A percentile compares a stretch with the other conserved stretches of the same genome.
phyloP scores from a whole-genome alignment of 2,113 vertebrate species.

The Hemiscyllium ocellatum region DNA sequence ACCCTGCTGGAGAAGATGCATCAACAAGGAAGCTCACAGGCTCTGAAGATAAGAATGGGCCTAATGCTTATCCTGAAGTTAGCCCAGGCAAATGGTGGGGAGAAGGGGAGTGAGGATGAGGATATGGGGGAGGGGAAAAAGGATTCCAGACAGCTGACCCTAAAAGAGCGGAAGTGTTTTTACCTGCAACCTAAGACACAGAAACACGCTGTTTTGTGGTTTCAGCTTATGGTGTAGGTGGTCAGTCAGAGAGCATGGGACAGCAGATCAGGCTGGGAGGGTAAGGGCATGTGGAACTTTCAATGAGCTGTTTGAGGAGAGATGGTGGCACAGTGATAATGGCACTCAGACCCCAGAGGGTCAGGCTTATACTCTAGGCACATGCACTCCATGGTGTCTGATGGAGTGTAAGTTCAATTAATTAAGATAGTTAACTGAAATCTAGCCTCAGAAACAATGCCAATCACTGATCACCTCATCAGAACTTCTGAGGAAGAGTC shows the following conservation, averaged over 20 bases:
- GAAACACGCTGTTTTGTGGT: background rate
- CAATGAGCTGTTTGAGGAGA: background rate
- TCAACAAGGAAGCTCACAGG: background rate
- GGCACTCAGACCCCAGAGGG: background rate
- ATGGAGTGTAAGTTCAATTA: no score
- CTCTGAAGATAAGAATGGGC: background rate
- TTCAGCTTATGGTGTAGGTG: background rate
- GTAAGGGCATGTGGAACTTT: background rate
- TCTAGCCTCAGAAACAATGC: no score
- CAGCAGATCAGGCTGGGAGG: background rate
- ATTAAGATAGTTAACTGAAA: no score
- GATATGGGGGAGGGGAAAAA: background rate
- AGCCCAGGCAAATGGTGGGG: background rate
- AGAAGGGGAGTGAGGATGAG: background rate
- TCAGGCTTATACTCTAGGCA: no score
- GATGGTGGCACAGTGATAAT: background rate
- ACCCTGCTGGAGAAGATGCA: background rate
- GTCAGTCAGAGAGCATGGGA: background rate
- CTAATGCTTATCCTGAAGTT: no score
- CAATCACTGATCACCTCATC: no score
- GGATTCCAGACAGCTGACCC: background rate
- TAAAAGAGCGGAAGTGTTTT: background rate
- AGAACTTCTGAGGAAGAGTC: no score
- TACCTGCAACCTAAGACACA: background rate
- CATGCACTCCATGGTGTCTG: no score